phyloP scores from a whole-genome alignment of 2,888 invertebrate genomes.

The Nipponacmea schrenckii region DNA sequence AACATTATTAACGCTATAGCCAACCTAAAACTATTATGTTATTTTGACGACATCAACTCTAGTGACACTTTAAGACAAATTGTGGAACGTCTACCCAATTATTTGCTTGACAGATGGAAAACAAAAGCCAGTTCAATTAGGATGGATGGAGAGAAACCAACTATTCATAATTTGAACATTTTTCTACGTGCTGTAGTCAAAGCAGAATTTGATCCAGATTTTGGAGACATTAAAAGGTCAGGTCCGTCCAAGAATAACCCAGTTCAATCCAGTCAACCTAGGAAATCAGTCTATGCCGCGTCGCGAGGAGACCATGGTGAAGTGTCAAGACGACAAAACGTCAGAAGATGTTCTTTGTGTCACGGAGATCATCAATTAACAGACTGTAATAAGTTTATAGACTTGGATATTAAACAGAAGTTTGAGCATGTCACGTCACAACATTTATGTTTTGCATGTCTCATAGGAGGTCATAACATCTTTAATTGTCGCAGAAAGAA shows the following conservation, averaged over 20 bases:
- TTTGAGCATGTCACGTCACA: not conserved
- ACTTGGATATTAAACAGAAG: not conserved
- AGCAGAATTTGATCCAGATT: slow-evolving; percentile 24
- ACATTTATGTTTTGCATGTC: slow-evolving; percentile 19
- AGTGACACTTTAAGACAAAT: slow-evolving; percentile 5
- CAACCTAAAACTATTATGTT: not conserved
- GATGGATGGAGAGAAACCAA: not conserved
- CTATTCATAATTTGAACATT: not conserved
- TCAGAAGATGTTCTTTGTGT: slow-evolving; percentile 9
- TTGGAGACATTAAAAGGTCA: slow-evolving; percentile 17
- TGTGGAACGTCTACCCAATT: not conserved
- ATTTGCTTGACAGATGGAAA: not conserved
- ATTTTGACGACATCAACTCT: not conserved
- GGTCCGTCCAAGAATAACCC: not conserved
- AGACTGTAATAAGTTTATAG: not conserved
- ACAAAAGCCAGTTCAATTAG: not conserved
- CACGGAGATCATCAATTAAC: not conserved
- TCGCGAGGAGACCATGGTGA: not conserved
- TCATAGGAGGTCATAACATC: not conserved
- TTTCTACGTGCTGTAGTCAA: slow-evolving; percentile 14
- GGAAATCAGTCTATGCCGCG: not conserved
- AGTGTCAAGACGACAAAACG: too few relatives aligned
- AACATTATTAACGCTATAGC: slow-evolving; percentile 16
- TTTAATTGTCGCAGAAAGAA: slow-evolving; percentile 6
- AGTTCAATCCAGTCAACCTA: not conserved